Evolutionary conservation across 2,888 invertebrate species (phyloP), one percentile per base, ranked within the genome.

Genomic region (Spodoptera littoralis): DNA sequence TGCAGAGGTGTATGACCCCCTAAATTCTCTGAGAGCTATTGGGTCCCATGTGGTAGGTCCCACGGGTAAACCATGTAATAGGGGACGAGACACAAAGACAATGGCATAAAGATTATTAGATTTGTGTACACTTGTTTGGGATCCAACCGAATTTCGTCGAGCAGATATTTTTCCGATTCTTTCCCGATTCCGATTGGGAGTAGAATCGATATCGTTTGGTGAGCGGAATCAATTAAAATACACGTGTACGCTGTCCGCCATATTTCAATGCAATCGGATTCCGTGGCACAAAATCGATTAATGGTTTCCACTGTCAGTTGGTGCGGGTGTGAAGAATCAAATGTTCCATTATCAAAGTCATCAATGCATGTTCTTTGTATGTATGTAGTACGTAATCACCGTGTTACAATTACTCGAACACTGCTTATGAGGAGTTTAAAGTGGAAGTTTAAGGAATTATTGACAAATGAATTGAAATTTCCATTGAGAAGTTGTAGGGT

Each of bases 91-190:
- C 9, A 27, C 6, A 46, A 53, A 70, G 52, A 70, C 67, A 72
- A 72, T 72, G 42, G 51, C 27, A 36, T 66, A 45, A 53, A 55
- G 47, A 66, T 72, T 72, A 72, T 72, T 72, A 59, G 66, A 65
- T 69, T 72, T 72, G 41, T 70, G 42, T 43, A 63, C 64, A 46
- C 9, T 57, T 43, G 56, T 27, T 48, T 48, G 24, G 12, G 13
- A 12, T 27, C 4, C 24, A 22, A 36, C 36, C 36, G 36, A 9
- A 36, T 36, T 36, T 36, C 36, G 9, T 6, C 6, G 36, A 36
- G 27, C 27, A 47, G 18, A 24, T 44, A 11, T 48, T 47, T 30
- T 12, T 11, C 5, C 2, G 46, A 36, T 30, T 22, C 36, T 36
- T 36, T 36, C 36, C 9, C 36, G 36, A 36, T 36, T 36, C 8